A percentile compares a stretch with the other conserved stretches of the same genome.
These are phyloP conservation scores for Ciconia maguari DNA, from an alignment of 2,113 vertebrate species.

Conservation along the genomic window DNA sequence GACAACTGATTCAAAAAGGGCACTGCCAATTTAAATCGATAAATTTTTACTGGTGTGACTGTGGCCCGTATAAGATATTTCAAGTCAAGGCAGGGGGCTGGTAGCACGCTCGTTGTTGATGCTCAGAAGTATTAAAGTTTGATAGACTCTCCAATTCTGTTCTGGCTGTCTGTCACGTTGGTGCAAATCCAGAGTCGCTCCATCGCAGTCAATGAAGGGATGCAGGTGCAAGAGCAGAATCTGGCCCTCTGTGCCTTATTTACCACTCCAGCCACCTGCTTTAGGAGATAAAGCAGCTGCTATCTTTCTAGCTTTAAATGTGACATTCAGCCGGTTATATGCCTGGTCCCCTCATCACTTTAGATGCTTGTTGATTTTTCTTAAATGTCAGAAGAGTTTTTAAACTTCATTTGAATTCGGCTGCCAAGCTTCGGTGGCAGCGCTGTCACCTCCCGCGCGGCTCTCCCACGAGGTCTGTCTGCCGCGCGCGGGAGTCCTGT, in stretches of 20 bases:
- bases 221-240: not conserved
- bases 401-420: conserved; percentile 59
- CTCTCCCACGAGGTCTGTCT: not conserved
- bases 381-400: conserved; percentile 80
- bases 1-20: conserved; percentile 9
- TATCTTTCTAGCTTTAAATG: conserved; percentile 75
- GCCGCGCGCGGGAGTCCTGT: not conserved
- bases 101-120: conserved; percentile 1
- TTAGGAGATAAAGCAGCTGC: conserved; percentile 78
- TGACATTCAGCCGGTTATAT: conserved; percentile 77
- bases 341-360: conserved; percentile 65
- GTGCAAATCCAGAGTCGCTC: not conserved
- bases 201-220: rapidly evolving
- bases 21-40: conserved; percentile 51
- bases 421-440: not conserved
- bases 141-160: conserved; percentile 50
- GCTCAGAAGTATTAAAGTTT: conserved; percentile 71
- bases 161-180: not conserved
- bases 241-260: conserved; percentile 57
- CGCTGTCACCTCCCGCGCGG: not conserved
- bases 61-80: not conserved
- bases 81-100: not conserved
- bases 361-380: conserved; percentile 78
- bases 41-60: conserved; percentile 3
- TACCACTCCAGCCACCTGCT: conserved; percentile 73